A percentile compares a stretch with the other conserved stretches of the same genome.
These are phyloP conservation scores for Muntiacus reevesi DNA, from an alignment of 2,113 vertebrate genomes.

Conservation along the genomic window DNA sequence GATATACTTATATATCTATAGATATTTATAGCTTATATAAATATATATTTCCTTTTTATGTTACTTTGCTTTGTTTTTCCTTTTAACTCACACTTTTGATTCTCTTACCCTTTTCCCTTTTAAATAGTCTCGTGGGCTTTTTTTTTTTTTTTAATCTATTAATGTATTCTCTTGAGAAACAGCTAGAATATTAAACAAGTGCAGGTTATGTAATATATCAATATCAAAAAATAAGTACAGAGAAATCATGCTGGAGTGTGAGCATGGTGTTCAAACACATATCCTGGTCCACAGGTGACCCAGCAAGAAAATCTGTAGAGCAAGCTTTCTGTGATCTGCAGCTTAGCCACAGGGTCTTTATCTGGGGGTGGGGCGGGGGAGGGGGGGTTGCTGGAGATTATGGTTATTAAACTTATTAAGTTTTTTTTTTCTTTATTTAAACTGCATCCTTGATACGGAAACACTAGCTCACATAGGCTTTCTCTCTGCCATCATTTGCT, in stretches of 20 bases:
- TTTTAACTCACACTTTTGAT: slow-evolving; percentile 21
- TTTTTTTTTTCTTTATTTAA: background rate
- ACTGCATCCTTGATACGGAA: background rate
- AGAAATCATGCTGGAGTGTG: background rate
- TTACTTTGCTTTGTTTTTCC: background rate
- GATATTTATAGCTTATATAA: background rate
- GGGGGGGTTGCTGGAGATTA: background rate
- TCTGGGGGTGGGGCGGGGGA: background rate
- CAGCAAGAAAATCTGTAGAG: background rate
- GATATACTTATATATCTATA: background rate
- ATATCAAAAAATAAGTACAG: background rate
- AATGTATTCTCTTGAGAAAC: background rate
- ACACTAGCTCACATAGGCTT: background rate
- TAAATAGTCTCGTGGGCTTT: background rate
- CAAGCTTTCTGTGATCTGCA: background rate
- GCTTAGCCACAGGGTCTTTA: background rate
- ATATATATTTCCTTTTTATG: background rate
- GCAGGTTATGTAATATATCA: background rate
- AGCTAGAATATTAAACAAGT: background rate
- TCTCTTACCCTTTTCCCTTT: background rate
- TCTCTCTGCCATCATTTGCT: background rate
- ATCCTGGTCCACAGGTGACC: background rate
- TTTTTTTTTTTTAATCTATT: background rate
- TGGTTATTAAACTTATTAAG: background rate
- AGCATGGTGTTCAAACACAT: background rate